Evolutionary conservation across 1,140 invertebrate genomes (phyloP), one percentile per base, ranked within the genome.

Genomic region (Apis laboriosa): DNA sequence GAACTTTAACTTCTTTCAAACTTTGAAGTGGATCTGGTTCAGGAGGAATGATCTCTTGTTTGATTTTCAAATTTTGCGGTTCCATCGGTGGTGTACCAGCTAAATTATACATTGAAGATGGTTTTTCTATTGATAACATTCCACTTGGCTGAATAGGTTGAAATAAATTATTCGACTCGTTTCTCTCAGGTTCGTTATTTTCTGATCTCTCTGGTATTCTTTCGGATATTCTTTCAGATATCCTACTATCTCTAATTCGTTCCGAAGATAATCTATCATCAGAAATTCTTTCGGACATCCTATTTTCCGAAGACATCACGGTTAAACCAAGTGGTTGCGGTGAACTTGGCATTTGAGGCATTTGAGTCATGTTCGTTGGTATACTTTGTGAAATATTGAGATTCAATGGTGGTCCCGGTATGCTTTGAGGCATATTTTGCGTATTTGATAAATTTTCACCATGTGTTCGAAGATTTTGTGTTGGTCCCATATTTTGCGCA

Each of bases 1-100:
- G 97, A 8, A 97, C 96, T 94, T 97, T 97, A 0, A 97, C 97
- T 91, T 97, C 97, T 90, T 97, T 97, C 5, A 97, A 92, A 86
- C 96, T 97, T 88, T 97, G 97, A 61, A 97, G 88, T 9, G 97
- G 97, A 94, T 97, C 97, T 13, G 95, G 92, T 21, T 95, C 93
- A 61, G 95, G 94, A 67, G 95, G 95, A 77, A 95, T 94, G 55
- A 96, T 95, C 94, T 97, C 97, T 91, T 97, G 96, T 92, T 97
- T 97, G 34, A 97, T 97, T 91, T 97, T 97, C 70, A 97, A 93
- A 91, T 97, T 97, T 90, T 97, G 97, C 17, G 97, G 97, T 91
- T 97, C 94, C 90, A 94, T 91, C 0, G 93, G 94, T 4, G 94
- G 94, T 94, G 91, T 95, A 92, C 91, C 94, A 86, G 90, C 95